Evolutionary conservation across 2,113 vertebrate species (phyloP).

Genomic region (Gnathonemus echidnorhynchus): DNA sequence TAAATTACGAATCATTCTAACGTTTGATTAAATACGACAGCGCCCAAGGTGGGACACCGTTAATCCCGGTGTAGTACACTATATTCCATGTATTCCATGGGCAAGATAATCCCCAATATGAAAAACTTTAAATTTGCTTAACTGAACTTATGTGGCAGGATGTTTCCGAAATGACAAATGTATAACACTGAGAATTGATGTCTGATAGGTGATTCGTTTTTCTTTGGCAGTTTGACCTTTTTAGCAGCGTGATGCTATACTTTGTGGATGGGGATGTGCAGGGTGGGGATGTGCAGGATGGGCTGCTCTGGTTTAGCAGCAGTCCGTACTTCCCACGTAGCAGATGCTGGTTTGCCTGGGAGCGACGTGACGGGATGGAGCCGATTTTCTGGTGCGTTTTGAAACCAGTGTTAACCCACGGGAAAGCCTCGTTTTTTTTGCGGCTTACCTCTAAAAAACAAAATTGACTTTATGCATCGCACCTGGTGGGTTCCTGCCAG

Average conservation of each 20-base stretch:
- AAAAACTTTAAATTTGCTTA: background rate
- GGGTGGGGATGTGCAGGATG: background rate
- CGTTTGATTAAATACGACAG: background rate
- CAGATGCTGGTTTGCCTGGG: background rate
- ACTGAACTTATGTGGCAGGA: background rate
- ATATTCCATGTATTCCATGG: background rate
- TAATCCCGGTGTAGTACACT: background rate
- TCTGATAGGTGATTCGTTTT: background rate
- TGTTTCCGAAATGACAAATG: background rate
- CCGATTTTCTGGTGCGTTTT: background rate
- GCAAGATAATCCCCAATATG: background rate
- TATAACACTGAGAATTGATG: background rate
- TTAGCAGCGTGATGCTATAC: background rate
- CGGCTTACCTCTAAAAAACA: background rate
- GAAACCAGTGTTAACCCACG: background rate
- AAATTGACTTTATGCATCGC: background rate
- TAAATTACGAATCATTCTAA: background rate
- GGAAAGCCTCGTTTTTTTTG: background rate
- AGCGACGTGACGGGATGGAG: background rate
- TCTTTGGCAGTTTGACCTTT: background rate
- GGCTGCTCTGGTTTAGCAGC: background rate
- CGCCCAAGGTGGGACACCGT: background rate
- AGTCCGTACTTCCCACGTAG: background rate
- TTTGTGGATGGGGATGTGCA: background rate
- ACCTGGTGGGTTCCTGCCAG: background rate